Conservation (phyloP, 2,797 vertebrate species). For the Knipowitschia caucasica region DNA sequence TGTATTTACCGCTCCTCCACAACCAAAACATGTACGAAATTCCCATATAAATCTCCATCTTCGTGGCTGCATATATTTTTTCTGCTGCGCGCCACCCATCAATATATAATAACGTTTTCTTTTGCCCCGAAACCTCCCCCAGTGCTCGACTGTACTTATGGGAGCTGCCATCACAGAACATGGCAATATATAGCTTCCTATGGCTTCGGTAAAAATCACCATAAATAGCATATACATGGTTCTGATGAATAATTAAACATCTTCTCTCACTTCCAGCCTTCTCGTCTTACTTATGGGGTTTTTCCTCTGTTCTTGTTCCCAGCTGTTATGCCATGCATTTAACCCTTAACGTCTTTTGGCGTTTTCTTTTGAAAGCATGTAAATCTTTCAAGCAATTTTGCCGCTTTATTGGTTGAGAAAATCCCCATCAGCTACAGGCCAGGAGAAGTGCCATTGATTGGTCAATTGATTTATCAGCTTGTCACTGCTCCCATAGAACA, state of each 20-base stretch:
- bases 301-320: slow-evolving; percentile 11
- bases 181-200: slow-evolving; percentile 50
- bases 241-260: slow-evolving; percentile 73
- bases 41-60: slow-evolving; percentile 14
- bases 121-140: slow-evolving; percentile 36
- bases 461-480: slow-evolving; percentile 55
- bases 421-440: slow-evolving; percentile 7
- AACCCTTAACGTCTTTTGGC: not conserved
- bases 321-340: slow-evolving; percentile 16
- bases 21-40: slow-evolving; percentile 25
- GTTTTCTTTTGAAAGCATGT: slow-evolving; percentile 13
- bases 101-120: slow-evolving; percentile 47
- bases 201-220: slow-evolving; percentile 62
- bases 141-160: slow-evolving; percentile 34
- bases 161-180: slow-evolving; percentile 31
- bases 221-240: slow-evolving; percentile 71
- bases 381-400: slow-evolving; percentile 54
- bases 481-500: slow-evolving; percentile 10
- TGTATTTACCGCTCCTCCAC: slow-evolving; percentile 18
- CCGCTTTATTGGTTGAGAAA: slow-evolving; percentile 29
- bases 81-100: slow-evolving; percentile 26
- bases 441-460: slow-evolving; percentile 29
- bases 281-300: slow-evolving; percentile 20
- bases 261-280: slow-evolving; percentile 40
- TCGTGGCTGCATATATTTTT: not conserved